Evolutionary conservation across 2,113 vertebrate genomes (phyloP), one percentile per base, ranked within the genome.

Genomic region (Syngnathus scovelli): DNA sequence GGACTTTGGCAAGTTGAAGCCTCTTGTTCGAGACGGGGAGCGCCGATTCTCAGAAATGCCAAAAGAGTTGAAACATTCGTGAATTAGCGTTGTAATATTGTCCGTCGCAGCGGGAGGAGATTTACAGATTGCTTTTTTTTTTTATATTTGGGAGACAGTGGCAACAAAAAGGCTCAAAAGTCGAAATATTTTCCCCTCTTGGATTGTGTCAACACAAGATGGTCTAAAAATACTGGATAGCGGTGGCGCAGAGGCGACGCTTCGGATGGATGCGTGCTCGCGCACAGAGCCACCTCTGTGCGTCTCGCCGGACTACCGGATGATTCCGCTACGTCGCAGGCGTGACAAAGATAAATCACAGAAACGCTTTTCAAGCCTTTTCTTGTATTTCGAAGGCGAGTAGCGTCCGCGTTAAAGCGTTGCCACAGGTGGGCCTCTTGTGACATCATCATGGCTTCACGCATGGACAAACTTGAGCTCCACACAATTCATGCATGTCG

Each of bases 1-100:
- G 90, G 92, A 94, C 93, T 93, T 95, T 95, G 94, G 93, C 94
- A 95, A 90, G 90, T 90, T 67, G 70, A 33, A 11, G 58, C 39
- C 71, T 79, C 71, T 78, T 74, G 71, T 76, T 82, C 62, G 76
- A 67, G 56, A 80, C 55, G 54, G 64, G 68, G 63, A 77, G 66
- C 51, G 54, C 69, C 64, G 69, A 69, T 70, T 72, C 78, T 76
- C 72, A 67, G 61, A 15, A 70, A 18, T 37, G 27, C 27, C 33
- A 7, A 15, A 51, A 49, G 59, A 70, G 83, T 80, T 78, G 49
- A 10, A 72, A 61, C 71, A 55, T 69, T 68, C 66, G 56, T 19
- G 2, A 23, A 27, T 72, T 71, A 41, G 38, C 38, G 11, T n/a
- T 7, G 48, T 59, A 12, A 68, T 63, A 63, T 67, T 76, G 64